Percentiles rank a stretch among this genome's conserved stretches.
These are phyloP conservation scores for Dolichomitus sp. DNA, from an alignment of 2,888 invertebrate genomes.

Conservation along the genomic window DNA sequence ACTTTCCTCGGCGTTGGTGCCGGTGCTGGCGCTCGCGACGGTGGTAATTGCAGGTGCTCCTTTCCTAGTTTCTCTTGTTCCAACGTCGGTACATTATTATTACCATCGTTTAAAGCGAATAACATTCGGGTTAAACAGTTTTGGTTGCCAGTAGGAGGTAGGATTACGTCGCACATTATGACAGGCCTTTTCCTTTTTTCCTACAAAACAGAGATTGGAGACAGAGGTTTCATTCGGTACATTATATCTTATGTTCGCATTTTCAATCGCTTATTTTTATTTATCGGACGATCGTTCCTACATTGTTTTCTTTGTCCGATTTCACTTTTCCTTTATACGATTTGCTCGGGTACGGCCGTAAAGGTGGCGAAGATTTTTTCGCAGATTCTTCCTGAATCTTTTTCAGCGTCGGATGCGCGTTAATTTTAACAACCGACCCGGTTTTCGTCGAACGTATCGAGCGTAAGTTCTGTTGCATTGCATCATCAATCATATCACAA, in stretches of 20 bases:
- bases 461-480: too few species aligned
- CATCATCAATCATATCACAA: too few species aligned
- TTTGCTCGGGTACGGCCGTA: background rate
- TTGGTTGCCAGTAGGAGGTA: too few species aligned
- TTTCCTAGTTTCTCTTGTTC: background rate
- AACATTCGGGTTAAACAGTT: background rate
- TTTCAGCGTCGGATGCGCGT: background rate
- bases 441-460: too few species aligned
- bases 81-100: constrained; percentile 1
- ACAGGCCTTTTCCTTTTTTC: too few species aligned
- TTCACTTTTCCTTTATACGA: background rate
- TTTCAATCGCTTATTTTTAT: background rate
- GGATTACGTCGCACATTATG: too few species aligned
- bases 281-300: background rate
- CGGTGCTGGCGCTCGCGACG: background rate
- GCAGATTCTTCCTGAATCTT: background rate
- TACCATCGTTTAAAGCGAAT: background rate
- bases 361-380: background rate
- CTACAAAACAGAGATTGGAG: background rate
- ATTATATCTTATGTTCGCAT: background rate
- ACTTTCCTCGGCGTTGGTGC: background rate
- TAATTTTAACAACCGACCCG: background rate
- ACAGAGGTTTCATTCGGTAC: background rate
- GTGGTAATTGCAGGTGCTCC: background rate
- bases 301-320: background rate